Evolutionary conservation across 2,113 vertebrate species (phyloP).

Genomic region (Aleadryas rufinucha): DNA sequence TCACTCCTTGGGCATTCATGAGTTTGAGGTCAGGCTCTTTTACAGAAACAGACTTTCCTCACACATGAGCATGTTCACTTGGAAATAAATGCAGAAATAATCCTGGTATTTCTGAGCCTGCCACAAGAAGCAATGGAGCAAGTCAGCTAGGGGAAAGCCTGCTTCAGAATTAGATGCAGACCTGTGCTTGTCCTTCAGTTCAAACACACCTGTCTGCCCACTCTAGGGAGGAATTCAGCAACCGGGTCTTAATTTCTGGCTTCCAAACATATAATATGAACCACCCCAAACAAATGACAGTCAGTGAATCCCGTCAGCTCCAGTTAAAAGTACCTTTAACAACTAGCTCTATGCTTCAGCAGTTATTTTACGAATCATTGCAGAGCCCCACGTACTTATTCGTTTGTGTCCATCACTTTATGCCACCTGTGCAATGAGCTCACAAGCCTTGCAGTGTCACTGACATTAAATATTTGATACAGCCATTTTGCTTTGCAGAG

Average conservation of each 20-base stretch:
- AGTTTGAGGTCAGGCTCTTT: not conserved
- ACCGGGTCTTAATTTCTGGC: not conserved
- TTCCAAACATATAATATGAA: not conserved
- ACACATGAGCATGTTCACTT: not conserved
- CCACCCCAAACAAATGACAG: not conserved
- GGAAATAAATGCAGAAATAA: not conserved
- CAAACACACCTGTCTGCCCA: not conserved
- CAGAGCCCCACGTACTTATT: not conserved
- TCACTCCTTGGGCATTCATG: not conserved
- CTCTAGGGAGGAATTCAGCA: not conserved
- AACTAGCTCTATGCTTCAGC: not conserved
- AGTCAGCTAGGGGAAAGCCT: not conserved
- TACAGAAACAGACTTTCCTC: not conserved
- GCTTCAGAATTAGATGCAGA: not conserved
- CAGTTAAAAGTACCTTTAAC: not conserved
- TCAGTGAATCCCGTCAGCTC: not conserved
- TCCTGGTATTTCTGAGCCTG: not conserved
- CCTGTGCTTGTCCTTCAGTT: not conserved
- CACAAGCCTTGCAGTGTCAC: rapidly evolving
- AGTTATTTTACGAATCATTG: not conserved
- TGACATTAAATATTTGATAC: not conserved
- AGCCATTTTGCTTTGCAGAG: rapidly evolving
- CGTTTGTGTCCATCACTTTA: not conserved
- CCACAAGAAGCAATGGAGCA: not conserved
- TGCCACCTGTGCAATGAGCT: not conserved